Percentiles rank a stretch among this genome's conserved stretches.
Evolutionary conservation across 2,888 invertebrate species (phyloP).

Genomic region (Leptinotarsa juncta): DNA sequence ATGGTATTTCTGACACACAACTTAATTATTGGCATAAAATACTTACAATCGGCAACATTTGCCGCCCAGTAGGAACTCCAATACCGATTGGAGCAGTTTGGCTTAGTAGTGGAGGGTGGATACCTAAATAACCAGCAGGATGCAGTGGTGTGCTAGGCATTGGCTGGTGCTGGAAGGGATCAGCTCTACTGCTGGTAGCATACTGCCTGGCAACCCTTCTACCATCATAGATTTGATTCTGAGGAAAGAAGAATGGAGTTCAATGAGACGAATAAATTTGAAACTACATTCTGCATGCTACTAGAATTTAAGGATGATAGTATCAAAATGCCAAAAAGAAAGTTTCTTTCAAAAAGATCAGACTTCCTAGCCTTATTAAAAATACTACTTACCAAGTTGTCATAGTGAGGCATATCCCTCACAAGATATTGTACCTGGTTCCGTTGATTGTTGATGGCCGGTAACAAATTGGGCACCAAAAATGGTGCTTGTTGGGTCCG

Average conservation of each 20-base stretch:
- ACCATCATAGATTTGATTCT: conserved; percentile 86
- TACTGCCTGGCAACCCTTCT: conserved; percentile 79
- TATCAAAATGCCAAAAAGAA: too few relatives aligned
- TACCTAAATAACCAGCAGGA: conserved; percentile 86
- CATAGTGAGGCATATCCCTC: conserved; percentile 81
- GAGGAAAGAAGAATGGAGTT: conserved; percentile 50
- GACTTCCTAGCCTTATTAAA: neutral
- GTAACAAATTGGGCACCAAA: conserved; percentile 81
- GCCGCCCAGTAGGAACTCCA: conserved; percentile 85
- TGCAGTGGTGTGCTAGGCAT: conserved; percentile 93
- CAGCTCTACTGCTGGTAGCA: conserved; percentile 72
- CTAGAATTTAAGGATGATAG: too few relatives aligned
- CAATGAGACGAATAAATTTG: too few relatives aligned
- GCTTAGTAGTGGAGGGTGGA: conserved; percentile 83
- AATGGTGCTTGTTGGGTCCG: conserved; percentile 67
- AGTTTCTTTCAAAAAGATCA: neutral
- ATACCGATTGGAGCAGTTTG: conserved; percentile 91
- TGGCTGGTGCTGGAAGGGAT: conserved; percentile 90
- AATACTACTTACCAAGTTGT: conserved; percentile 74
- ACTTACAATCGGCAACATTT: conserved; percentile 78
- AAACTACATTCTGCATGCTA: too few relatives aligned
- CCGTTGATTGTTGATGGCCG: conserved; percentile 92
- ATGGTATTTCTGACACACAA: too few relatives aligned
- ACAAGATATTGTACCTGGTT: conserved; percentile 80
- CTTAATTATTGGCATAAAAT: too few relatives aligned